phyloP scores from a whole-genome alignment of 2,888 invertebrate species.

The Teleiodes luculella region DNA sequence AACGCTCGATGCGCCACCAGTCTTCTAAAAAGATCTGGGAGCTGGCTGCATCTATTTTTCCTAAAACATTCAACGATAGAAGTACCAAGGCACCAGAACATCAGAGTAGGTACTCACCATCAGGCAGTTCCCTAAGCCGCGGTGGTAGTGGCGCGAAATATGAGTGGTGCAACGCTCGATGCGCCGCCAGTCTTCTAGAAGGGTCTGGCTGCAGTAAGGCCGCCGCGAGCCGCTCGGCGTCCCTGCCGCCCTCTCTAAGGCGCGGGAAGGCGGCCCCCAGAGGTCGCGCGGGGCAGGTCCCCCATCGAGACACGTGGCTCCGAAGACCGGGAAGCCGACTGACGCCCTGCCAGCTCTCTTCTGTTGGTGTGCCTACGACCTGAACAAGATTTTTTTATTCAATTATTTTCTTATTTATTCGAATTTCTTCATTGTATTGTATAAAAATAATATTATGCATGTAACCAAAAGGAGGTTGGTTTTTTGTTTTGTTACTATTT shows the following conservation, averaged over 20 bases:
- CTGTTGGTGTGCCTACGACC: conserved; percentile 96
- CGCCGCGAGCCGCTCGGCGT: conserved; percentile 93
- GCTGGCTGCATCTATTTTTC: no score
- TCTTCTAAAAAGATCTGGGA: conserved; percentile 92
- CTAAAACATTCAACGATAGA: no score
- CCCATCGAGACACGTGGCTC: conserved; percentile 79
- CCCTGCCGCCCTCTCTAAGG: conserved; percentile 90
- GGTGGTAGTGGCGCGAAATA: conserved; percentile 95
- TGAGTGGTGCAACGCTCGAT: conserved; percentile 90
- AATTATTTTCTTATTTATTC: no score
- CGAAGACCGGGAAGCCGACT: conserved; percentile 91
- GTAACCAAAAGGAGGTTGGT: no score
- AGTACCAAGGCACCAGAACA: no score
- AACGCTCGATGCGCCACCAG: conserved; percentile 93
- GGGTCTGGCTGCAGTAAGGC: conserved; percentile 93
- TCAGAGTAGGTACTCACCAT: conserved; percentile 81
- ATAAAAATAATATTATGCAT: no score
- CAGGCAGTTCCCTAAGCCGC: conserved; percentile 93
- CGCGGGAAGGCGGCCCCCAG: conserved; percentile 93
- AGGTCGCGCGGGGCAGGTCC: conserved; percentile 85
- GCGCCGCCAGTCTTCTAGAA: conserved; percentile 89
- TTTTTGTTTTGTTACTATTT: no score
- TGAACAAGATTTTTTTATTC: no score
- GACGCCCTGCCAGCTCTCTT: conserved; percentile 95
- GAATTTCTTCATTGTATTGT: no score